phyloP scores from a whole-genome alignment of 1,140 invertebrate genomes.

The Calephelis nemesis region DNA sequence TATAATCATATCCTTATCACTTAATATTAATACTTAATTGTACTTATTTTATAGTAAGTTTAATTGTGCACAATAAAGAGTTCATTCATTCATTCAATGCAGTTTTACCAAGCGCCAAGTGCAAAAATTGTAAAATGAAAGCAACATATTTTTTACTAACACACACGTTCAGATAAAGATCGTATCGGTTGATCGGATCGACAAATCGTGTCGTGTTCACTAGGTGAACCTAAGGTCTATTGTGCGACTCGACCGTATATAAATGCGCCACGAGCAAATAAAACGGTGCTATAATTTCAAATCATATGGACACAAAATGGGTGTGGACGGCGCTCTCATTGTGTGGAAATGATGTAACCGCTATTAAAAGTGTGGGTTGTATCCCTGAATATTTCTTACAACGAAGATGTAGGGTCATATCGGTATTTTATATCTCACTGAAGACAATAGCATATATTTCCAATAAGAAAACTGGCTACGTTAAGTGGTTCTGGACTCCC shows the following conservation, averaged over 20 bases:
- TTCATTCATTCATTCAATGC: too few species aligned
- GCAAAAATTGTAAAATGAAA: too few species aligned
- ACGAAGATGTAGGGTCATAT: conserved; percentile 76
- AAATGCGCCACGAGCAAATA: conserved; percentile 76
- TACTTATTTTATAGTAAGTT: too few species aligned
- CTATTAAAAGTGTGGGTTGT: conserved; percentile 78
- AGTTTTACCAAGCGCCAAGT: too few species aligned
- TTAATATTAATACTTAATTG: too few species aligned
- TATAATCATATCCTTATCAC: too few species aligned
- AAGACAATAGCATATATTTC: conserved; percentile 74
- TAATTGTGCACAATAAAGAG: too few species aligned
- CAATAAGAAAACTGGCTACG: conserved; percentile 69
- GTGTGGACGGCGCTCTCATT: conserved; percentile 77
- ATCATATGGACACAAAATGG: conserved; percentile 79
- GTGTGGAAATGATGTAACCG: conserved; percentile 79
- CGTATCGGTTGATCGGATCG: background rate
- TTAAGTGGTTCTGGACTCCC: conserved; percentile 57
- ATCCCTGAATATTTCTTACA: conserved; percentile 78
- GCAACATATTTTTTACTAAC: conserved; percentile 21
- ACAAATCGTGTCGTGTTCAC: background rate
- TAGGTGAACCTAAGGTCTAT: conserved; percentile 43
- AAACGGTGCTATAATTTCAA: conserved; percentile 79
- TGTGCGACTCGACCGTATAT: conserved; percentile 72
- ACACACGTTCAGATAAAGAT: background rate
- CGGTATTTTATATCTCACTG: conserved; percentile 74